These are phyloP conservation scores for Heteractis magnifica DNA, from an alignment of 92 coral and sea anemone genomes.

Conservation along the genomic window DNA sequence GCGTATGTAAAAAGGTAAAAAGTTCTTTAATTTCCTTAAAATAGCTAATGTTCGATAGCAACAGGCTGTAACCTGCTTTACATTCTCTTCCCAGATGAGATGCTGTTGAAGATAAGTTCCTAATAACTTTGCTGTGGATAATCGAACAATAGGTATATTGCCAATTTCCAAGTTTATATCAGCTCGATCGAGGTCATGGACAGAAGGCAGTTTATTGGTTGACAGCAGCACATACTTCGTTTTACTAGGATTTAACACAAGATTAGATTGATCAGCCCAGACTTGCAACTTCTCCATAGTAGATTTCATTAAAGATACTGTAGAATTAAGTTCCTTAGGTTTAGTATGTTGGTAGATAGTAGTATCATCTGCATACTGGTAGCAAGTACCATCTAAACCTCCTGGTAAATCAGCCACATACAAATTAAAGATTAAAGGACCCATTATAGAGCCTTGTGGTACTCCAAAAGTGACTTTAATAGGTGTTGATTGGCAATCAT, in stretches of 20 bases:
- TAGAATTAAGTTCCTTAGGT: slow-evolving; percentile 16
- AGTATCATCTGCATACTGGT: slow-evolving; percentile 30
- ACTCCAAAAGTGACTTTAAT: slow-evolving; percentile 12
- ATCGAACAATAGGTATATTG: too few relatives aligned
- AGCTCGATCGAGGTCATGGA: not conserved
- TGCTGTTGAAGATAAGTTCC: too few relatives aligned
- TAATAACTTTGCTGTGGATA: too few relatives aligned
- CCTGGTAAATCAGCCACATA: slow-evolving; percentile 20
- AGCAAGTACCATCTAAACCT: slow-evolving; percentile 5
- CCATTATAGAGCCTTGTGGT: slow-evolving; percentile 21
- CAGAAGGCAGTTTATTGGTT: not conserved
- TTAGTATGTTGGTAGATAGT: slow-evolving; percentile 7
- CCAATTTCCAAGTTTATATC: not conserved
- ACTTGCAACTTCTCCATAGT: slow-evolving; percentile 1
- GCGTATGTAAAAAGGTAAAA: not conserved
- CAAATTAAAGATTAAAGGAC: slow-evolving; percentile 20
- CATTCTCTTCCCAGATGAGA: too few relatives aligned
- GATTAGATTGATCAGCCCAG: slow-evolving; percentile 14
- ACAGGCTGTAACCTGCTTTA: not conserved
- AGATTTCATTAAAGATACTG: not conserved
- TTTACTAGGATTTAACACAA: slow-evolving; percentile 10
- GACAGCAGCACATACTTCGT: slow-evolving; percentile 9
- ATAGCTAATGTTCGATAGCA: not conserved
- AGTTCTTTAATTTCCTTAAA: not conserved
- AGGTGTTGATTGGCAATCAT: too few relatives aligned